Conservation (phyloP, 1,140 invertebrate species). For the Aphelenchoides avenae region DNA sequence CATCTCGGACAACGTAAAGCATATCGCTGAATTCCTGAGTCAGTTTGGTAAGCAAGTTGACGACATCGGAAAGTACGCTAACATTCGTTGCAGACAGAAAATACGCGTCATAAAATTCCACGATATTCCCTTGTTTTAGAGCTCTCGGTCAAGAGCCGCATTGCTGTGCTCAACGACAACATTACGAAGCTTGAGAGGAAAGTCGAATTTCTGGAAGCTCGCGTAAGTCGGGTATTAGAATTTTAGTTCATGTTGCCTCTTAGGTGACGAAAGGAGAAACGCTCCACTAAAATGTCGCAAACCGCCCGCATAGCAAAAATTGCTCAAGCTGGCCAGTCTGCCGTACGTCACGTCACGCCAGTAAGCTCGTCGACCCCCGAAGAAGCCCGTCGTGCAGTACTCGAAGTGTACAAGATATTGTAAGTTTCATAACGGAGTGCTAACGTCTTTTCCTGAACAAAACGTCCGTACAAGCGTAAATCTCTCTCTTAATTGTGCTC, state of each 20-base stretch:
- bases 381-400: constrained; percentile 4
- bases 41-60: constrained; percentile 8
- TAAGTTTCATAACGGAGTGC: no score
- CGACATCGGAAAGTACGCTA: not conserved
- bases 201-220: constrained; percentile 36
- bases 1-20: constrained; percentile 36
- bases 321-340: no score
- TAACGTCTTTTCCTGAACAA: no score
- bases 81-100: not conserved
- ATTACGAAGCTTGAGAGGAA: constrained; percentile 31
- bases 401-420: constrained; percentile 16
- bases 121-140: constrained; percentile 13
- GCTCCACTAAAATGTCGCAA: no score
- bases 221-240: constrained; percentile 17
- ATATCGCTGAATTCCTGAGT: constrained; percentile 33
- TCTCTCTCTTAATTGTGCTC: no score
- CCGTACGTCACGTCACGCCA: no score
- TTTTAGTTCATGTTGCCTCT: no score
- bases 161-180: constrained; percentile 26
- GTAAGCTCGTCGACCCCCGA: constrained; percentile 6
- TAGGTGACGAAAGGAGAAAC: no score
- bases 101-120: not conserved
- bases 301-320: no score
- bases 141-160: constrained; percentile 23
- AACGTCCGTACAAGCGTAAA: no score